phyloP scores from a whole-genome alignment of 2,113 vertebrate species.

The Lepidothrix coronata region DNA sequence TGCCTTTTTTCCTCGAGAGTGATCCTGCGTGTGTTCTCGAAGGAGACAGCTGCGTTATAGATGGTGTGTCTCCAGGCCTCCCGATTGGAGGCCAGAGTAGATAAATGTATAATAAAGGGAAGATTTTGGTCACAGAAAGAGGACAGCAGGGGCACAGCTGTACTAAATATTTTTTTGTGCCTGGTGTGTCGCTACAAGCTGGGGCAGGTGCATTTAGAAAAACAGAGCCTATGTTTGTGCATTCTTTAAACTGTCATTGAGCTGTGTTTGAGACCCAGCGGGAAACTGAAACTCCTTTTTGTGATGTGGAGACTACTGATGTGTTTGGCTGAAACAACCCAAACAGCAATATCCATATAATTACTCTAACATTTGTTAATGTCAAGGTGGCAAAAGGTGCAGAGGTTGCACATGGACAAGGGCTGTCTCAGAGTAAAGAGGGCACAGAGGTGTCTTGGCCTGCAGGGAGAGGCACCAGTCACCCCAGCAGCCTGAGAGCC shows the following conservation, averaged over 20 bases:
- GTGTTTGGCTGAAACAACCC: neutral
- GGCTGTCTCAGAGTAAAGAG: neutral
- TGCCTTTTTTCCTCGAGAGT: no score
- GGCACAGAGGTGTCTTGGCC: neutral
- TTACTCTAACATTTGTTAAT: neutral
- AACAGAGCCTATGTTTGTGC: slow-evolving; percentile 28
- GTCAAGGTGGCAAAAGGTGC: neutral
- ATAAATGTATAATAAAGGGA: neutral
- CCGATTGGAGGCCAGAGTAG: no score
- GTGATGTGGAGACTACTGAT: neutral
- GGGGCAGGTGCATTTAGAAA: slow-evolving; percentile 33
- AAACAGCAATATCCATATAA: neutral
- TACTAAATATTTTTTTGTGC: slow-evolving; percentile 4
- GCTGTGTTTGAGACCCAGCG: neutral
- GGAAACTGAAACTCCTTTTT: slow-evolving; percentile 53
- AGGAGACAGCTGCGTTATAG: no score
- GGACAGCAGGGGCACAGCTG: neutral
- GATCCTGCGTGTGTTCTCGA: no score
- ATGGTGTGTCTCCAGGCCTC: no score
- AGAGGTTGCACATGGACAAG: fast-evolving
- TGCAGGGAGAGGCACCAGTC: neutral
- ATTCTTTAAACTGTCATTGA: neutral
- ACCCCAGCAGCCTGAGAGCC: neutral
- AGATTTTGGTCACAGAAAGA: neutral
- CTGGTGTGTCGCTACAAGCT: neutral